Evolutionary conservation across 2,113 vertebrate species (phyloP), one percentile per base, ranked within the genome.

Genomic region (Oplegnathus fasciatus): DNA sequence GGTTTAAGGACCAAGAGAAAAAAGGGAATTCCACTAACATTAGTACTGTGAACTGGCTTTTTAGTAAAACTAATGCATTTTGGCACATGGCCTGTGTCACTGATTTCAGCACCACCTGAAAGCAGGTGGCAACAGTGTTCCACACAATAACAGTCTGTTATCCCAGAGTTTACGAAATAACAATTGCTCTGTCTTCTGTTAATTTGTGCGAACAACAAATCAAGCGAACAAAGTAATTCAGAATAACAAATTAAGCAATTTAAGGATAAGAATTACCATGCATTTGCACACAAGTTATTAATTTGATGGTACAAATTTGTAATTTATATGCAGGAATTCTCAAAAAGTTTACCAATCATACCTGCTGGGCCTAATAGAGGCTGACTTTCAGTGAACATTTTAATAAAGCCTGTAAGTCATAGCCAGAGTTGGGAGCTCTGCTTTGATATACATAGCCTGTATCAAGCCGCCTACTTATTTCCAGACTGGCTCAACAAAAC

Each of bases 151-250:
- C 30, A 73, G 67, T 71, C 26, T 37, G 26, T 72, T 58, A 1
- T 24, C 5, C 14, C 10, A 30, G 9, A 17, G 73, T 73, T 65
- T 28, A 24, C 7, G 5, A 28, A 57, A 67, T 58, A 30, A 61
- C 30, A 71, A 57, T 54, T 61, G 62, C n/a, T 67, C 3, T 22
- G 17, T 44, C 28, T 14, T 48, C 20, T 82, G 48, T 67, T 66
- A 32, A 61, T 76, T 52, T 78, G 40, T 55, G 24, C 7, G 15
- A 83, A 70, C 44, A 48, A 34, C 32, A 62, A 57, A 66, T 81
- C 13, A 76, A 37, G 6, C 5, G 9, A 75, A 44, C 34, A 37
- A 9, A 64, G 22, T 22, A 46, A 68, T 69, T 62, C n/a, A 26
- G 37, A 57, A 58, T n/a, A 60, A 55, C 34, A 55, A 40, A 68